Evolutionary conservation across 2,113 vertebrate species (phyloP), one percentile per base, ranked within the genome.

Genomic region (Oxygymnocypris stewartii): DNA sequence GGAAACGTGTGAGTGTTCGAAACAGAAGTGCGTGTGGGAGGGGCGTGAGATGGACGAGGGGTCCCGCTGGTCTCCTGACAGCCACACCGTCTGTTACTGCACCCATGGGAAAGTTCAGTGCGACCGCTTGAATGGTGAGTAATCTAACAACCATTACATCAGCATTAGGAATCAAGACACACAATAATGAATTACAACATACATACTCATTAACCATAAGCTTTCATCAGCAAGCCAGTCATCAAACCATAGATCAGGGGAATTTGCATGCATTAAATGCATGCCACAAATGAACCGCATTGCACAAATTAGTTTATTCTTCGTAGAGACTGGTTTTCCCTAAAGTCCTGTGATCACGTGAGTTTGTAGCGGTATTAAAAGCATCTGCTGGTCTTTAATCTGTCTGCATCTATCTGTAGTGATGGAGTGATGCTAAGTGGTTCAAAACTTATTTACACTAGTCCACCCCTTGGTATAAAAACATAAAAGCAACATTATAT

Each of bases 1-100:
- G 88, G 96, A 97, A 89, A 90, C 93, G 18, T 97, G 96, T 49
- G 95, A 96, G 65, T 97, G 96, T 88, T 93, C 88, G 42, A 91
- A 77, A 0, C 76, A 49, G 59, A 88, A 47, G n/a, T 97, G 97
- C 89, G 88, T 89, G 42, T 95, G 93, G 90, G 91, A 96, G 59
- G 96, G 95, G 0, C 90, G 14, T 42, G 75, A 93, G 77, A 92
- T 96, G 84, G 93, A 95, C 0, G 94, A 96, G 2, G 96, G 96
- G 0, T 90, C 92, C 4, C 91, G 20, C 28, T 98, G 97, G 96
- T 91, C 94, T 82, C 91, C 51, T 0, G 94, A 96, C 13, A 9
- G 84, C 49, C 92, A 89, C 88, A 95, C 93, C 0, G 47, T 92
- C 59, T 98, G 97, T 23, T 51, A 87, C 6, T 98, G 97, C 85